A percentile compares a stretch with the other conserved stretches of the same genome.
Evolutionary conservation across 2,888 invertebrate genomes (phyloP).

Genomic region (Eulithis prunata): DNA sequence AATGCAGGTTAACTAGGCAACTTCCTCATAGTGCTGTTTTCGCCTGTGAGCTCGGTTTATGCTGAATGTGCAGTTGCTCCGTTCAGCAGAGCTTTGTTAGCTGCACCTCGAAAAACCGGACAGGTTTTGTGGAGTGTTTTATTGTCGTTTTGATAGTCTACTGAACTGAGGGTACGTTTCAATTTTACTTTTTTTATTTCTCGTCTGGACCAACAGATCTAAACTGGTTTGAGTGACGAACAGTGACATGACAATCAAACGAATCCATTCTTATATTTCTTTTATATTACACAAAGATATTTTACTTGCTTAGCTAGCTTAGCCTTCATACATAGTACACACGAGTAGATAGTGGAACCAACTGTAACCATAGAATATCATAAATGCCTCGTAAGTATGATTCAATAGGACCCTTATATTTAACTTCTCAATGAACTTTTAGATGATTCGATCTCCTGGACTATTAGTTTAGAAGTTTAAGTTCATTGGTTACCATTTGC

Average conservation of each 20-base stretch:
- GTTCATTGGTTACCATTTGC: slow-evolving; percentile 63
- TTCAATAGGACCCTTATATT: slow-evolving; percentile 24
- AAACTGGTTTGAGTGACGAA: background rate
- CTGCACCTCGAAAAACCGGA: slow-evolving; percentile 12
- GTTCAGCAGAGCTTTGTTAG: slow-evolving; percentile 29
- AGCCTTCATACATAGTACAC: background rate
- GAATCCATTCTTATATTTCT: too few species aligned
- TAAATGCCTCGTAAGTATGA: slow-evolving; percentile 8
- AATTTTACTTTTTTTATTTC: background rate
- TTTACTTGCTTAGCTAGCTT: background rate
- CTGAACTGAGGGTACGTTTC: slow-evolving; percentile 5
- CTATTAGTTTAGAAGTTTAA: slow-evolving; percentile 59
- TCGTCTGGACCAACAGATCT: background rate
- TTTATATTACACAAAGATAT: too few species aligned
- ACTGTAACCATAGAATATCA: slow-evolving; percentile 6
- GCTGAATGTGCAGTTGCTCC: slow-evolving; percentile 29
- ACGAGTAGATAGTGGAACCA: background rate
- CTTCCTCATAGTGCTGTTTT: slow-evolving; percentile 19
- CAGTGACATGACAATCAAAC: too few species aligned
- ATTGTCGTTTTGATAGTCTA: slow-evolving; percentile 12
- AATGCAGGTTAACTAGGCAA: slow-evolving; percentile 21
- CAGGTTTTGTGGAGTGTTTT: slow-evolving; percentile 14
- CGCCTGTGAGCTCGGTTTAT: slow-evolving; percentile 23
- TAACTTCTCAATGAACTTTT: slow-evolving; percentile 35
- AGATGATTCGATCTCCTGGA: slow-evolving; percentile 51